Percentiles rank a stretch among this genome's conserved stretches.
Conservation (phyloP, 2,113 vertebrate species). For the Tupaia chinensis region DNA sequence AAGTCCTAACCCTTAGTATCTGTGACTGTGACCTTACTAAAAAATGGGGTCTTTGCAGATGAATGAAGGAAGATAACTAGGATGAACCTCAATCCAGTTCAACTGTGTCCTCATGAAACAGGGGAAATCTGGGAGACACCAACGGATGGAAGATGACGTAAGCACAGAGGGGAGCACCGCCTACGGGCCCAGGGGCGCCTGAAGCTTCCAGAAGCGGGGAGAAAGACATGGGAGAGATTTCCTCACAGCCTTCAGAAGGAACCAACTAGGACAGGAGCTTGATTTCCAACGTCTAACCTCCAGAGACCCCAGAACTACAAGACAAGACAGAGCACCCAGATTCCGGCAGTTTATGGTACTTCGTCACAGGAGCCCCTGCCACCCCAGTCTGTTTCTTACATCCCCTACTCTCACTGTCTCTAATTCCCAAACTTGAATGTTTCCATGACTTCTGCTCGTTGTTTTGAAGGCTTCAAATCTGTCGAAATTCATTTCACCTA, state of each 20-base stretch:
- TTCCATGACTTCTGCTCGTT: not conserved
- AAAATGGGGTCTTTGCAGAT: not conserved
- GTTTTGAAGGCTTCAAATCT: not conserved
- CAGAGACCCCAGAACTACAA: not conserved
- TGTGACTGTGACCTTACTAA: not conserved
- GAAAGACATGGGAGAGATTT: not conserved
- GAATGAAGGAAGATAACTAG: not conserved
- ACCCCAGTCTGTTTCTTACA: not conserved
- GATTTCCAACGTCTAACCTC: not conserved
- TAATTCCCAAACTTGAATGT: not conserved
- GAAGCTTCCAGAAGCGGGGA: not conserved
- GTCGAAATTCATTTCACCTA: constrained; percentile 12
- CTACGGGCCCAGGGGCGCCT: not conserved
- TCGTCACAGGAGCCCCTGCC: not conserved
- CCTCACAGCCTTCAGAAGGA: not conserved
- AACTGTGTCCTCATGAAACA: not conserved
- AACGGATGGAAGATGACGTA: not conserved
- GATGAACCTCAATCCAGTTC: not conserved
- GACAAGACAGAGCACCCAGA: not conserved
- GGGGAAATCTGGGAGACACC: not conserved
- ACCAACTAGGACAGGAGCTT: not conserved
- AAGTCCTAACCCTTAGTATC: not conserved
- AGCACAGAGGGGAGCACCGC: not conserved
- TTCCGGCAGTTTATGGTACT: not conserved
- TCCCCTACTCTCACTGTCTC: not conserved